Percentiles rank a stretch among this genome's conserved stretches.
Evolutionary conservation across 2,888 invertebrate species (phyloP).

Genomic region (Keiferia lycopersicella): DNA sequence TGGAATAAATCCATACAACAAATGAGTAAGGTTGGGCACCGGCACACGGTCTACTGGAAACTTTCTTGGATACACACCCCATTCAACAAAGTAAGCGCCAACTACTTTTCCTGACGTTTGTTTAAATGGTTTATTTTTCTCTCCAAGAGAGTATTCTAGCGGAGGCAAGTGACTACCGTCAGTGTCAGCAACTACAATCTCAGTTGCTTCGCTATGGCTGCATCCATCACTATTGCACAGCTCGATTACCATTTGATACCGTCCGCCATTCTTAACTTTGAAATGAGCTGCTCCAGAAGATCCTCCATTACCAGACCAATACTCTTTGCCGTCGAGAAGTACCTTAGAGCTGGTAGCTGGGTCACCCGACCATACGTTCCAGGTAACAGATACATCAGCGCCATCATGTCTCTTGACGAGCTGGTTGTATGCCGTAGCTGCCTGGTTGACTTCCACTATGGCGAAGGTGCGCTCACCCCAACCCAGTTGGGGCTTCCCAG

Average conservation of each 20-base stretch:
- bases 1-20: slow-evolving; percentile 74
- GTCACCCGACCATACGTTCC: slow-evolving; percentile 77
- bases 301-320: slow-evolving; percentile 63
- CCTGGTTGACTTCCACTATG: slow-evolving; percentile 74
- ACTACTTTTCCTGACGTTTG: slow-evolving; percentile 75
- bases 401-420: slow-evolving; percentile 66
- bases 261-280: slow-evolving; percentile 72
- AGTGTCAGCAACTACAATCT: slow-evolving; percentile 73
- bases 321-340: slow-evolving; percentile 62
- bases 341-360: slow-evolving; percentile 63
- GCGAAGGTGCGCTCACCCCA: slow-evolving; percentile 76
- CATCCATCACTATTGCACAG: slow-evolving; percentile 73
- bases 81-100: slow-evolving; percentile 75
- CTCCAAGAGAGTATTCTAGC: slow-evolving; percentile 62
- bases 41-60: slow-evolving; percentile 72
- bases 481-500: slow-evolving; percentile 69
- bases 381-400: slow-evolving; percentile 72
- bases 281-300: slow-evolving; percentile 66
- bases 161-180: slow-evolving; percentile 77
- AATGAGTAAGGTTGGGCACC: slow-evolving; percentile 71
- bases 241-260: slow-evolving; percentile 70
- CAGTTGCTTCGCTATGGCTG: slow-evolving; percentile 64
- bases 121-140: slow-evolving; percentile 72
- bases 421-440: slow-evolving; percentile 76
- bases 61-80: slow-evolving; percentile 76